These are phyloP conservation scores for Rhinopomastus cyanomelas DNA, from an alignment of 2,113 vertebrate genomes.

Conservation along the genomic window DNA sequence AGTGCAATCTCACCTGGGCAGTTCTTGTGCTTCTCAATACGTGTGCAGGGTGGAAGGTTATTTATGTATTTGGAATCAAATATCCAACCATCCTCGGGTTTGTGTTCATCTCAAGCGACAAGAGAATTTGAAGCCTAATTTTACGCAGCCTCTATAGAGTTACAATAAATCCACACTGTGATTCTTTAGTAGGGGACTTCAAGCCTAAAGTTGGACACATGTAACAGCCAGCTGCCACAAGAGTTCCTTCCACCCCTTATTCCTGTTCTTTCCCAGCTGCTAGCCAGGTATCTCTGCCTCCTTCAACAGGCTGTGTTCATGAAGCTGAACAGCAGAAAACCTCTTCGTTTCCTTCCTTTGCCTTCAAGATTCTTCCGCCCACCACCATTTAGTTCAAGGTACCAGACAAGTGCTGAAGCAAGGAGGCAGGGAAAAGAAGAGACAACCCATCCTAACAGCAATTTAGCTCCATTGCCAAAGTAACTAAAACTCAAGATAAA, in stretches of 20 bases:
- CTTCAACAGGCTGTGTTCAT: neutral
- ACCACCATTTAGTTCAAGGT: neutral
- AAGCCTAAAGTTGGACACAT: neutral
- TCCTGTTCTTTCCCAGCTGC: neutral
- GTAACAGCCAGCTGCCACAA: neutral
- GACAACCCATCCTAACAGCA: neutral
- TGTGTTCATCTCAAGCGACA: neutral
- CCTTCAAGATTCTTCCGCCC: neutral
- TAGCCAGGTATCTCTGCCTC: neutral
- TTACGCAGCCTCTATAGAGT: neutral
- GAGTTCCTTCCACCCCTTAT: neutral
- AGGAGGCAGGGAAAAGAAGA: neutral
- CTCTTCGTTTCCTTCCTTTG: neutral
- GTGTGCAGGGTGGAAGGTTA: neutral
- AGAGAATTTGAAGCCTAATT: neutral
- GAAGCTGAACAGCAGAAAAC: neutral
- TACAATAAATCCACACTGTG: neutral
- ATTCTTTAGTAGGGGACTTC: neutral
- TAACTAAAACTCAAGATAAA: neutral
- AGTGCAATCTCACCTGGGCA: neutral
- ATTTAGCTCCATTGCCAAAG: neutral
- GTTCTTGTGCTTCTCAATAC: neutral
- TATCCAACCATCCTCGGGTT: neutral
- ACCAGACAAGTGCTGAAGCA: neutral
- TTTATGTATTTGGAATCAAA: neutral